Evolutionary conservation across 1,140 invertebrate species (phyloP).

Genomic region (Akabosia matsudoensis): DNA sequence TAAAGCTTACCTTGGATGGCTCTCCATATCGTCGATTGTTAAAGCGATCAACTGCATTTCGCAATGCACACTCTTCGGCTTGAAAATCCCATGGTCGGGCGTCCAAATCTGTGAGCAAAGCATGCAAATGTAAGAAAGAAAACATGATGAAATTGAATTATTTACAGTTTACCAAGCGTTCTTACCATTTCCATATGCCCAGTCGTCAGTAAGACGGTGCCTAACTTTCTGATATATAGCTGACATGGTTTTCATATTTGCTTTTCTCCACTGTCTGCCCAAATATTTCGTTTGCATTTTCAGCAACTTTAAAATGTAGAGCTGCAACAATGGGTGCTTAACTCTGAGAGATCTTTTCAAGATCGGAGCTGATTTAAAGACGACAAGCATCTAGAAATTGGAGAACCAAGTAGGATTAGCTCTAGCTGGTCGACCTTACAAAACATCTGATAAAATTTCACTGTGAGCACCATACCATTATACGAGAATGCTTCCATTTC

Average conservation of each 20-base stretch:
- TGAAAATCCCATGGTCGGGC: constrained; percentile 98
- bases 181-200: constrained; percentile 96
- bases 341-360: constrained; percentile 94
- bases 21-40: constrained; percentile 81
- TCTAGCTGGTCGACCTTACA: not conserved
- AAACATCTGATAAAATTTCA: constrained; percentile 36
- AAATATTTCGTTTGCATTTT: constrained; percentile 99
- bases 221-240: constrained; percentile 97
- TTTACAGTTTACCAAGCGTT: not conserved
- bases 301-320: constrained; percentile 94
- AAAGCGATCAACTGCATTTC: constrained; percentile 90
- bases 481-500: constrained; percentile 98
- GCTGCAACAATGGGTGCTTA: constrained; percentile 93
- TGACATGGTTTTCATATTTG: constrained; percentile 99
- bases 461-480: constrained; percentile 69
- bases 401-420: not conserved
- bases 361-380: constrained; percentile 98
- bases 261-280: constrained; percentile 97
- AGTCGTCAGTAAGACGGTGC: constrained; percentile 95
- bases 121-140: constrained; percentile 35
- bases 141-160: not conserved
- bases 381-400: constrained; percentile 81
- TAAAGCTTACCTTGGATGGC: constrained; percentile 35
- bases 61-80: constrained; percentile 91
- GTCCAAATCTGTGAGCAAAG: constrained; percentile 90